Evolutionary conservation across 2,113 vertebrate genomes (phyloP).

Genomic region (Danio rerio): DNA sequence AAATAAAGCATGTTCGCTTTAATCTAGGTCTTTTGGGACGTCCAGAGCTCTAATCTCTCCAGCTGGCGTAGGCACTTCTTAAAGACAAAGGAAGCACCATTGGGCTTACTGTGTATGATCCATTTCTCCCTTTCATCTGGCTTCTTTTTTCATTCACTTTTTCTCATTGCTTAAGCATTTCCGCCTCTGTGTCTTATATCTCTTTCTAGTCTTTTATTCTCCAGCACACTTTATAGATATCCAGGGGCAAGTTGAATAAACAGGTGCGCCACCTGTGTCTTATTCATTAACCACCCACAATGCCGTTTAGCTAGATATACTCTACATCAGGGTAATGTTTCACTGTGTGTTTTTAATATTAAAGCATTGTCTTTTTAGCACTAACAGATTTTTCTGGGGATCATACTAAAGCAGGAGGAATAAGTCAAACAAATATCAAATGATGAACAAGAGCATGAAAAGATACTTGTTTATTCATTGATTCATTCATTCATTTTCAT

Average conservation of each 20-base stretch:
- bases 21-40: conserved; percentile 68
- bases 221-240: conserved; percentile 4
- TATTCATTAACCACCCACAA: neutral
- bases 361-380: neutral
- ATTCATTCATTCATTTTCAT: no score
- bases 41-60: conserved; percentile 37
- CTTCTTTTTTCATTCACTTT: neutral
- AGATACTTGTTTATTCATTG: no score
- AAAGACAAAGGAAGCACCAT: neutral
- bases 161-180: neutral
- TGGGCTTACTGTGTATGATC: conserved; percentile 27
- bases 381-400: neutral
- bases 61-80: conserved; percentile 26
- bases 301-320: neutral
- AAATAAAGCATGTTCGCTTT: conserved; percentile 69
- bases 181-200: neutral
- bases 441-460: neutral
- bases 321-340: neutral
- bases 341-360: neutral
- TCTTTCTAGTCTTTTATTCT: neutral
- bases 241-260: neutral
- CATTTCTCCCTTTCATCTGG: conserved; percentile 15
- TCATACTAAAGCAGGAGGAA: neutral
- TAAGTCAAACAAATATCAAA: neutral
- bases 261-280: conserved; percentile 1